Evolutionary conservation across 2,113 vertebrate genomes (phyloP).

Genomic region (Takifugu flavidus): DNA sequence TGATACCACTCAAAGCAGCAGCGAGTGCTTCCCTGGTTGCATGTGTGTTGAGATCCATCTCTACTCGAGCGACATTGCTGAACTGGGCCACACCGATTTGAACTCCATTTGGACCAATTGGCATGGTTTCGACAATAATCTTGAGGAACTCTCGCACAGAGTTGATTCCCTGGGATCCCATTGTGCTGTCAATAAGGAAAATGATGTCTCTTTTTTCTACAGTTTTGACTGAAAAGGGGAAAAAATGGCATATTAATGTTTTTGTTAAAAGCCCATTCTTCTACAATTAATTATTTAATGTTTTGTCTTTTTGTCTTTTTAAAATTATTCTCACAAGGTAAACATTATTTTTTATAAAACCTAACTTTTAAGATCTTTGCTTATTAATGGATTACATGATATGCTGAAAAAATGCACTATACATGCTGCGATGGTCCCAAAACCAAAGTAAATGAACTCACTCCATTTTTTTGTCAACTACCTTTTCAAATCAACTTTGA

Average conservation of each 20-base stretch:
- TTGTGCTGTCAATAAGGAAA: slow-evolving; percentile 89
- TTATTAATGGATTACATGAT: too few species aligned
- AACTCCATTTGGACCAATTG: slow-evolving; percentile 84
- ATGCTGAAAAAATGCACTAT: too few species aligned
- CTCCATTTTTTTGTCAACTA: too few species aligned
- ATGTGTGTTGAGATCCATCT: slow-evolving; percentile 83
- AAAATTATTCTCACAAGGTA: too few species aligned
- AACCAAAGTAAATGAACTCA: too few species aligned
- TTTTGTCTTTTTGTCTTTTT: too few species aligned
- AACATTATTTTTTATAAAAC: too few species aligned
- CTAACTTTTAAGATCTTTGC: too few species aligned
- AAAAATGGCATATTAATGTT: not conserved
- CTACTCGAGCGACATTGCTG: slow-evolving; percentile 68
- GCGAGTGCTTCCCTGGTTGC: slow-evolving; percentile 64
- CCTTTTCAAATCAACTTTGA: too few species aligned
- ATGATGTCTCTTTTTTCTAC: slow-evolving; percentile 91
- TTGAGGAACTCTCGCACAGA: slow-evolving; percentile 81
- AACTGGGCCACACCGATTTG: slow-evolving; percentile 88
- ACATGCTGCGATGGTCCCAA: too few species aligned
- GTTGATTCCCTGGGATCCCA: slow-evolving; percentile 75
- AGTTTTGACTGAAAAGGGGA: slow-evolving; percentile 76
- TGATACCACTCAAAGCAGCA: slow-evolving; percentile 68
- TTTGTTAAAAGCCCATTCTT: not conserved
- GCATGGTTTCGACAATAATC: slow-evolving; percentile 81
- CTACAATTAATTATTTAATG: too few species aligned